These are phyloP conservation scores for Manduca sexta DNA, from an alignment of 1,140 invertebrate species.

Conservation along the genomic window DNA sequence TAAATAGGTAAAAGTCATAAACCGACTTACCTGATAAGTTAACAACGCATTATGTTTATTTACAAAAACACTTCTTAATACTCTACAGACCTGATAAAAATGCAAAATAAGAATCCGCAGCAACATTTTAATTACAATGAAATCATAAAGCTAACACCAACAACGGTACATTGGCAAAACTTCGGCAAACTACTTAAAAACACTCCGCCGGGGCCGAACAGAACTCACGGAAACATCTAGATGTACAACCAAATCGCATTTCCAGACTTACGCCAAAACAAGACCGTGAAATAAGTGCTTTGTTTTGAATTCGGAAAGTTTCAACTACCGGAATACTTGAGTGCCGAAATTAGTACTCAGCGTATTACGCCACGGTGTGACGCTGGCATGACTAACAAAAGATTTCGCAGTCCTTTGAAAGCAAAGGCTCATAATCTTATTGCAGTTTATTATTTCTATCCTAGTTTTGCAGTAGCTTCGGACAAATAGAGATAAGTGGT, in stretches of 20 bases:
- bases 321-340: slow-evolving; percentile 1
- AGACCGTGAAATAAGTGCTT: slow-evolving; percentile 1
- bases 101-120: no score
- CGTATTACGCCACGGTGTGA: slow-evolving; percentile 18
- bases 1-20: no score
- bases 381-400: slow-evolving; percentile 18
- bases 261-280: background rate
- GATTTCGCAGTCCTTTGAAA: slow-evolving; percentile 30
- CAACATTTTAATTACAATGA: background rate
- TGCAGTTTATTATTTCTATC: slow-evolving; percentile 13
- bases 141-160: background rate
- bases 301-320: background rate
- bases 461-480: background rate
- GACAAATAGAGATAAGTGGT: no score
- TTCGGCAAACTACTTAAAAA: background rate
- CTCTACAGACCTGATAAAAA: no score
- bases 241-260: background rate
- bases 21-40: no score
- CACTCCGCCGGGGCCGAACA: background rate
- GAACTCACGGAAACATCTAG: background rate
- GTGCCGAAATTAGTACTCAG: slow-evolving; percentile 3
- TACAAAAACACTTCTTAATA: no score
- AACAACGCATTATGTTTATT: no score
- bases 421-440: slow-evolving; percentile 29
- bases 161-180: background rate